Evolutionary conservation across 2,797 vertebrate genomes (phyloP).

Genomic region (Pogonophryne albipinna): DNA sequence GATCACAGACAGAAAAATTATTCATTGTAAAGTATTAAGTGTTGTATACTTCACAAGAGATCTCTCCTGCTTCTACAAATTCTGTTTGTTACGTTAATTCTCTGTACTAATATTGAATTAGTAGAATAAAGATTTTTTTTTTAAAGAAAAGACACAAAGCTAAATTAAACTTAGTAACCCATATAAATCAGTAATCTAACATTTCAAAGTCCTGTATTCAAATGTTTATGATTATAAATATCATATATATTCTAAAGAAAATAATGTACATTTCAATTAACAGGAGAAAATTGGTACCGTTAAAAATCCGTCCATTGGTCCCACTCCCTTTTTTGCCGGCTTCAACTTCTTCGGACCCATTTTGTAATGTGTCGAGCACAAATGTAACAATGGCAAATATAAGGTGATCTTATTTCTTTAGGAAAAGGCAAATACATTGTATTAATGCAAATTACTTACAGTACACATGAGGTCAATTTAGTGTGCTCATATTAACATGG

Average conservation of each 20-base stretch:
- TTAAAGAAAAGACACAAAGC: neutral
- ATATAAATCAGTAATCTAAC: neutral
- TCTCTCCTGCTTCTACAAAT: too few species aligned
- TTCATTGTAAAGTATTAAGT: too few species aligned
- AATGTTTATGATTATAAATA: neutral
- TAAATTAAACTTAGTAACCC: neutral
- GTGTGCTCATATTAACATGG: neutral
- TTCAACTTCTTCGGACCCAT: neutral
- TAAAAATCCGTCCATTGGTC: neutral
- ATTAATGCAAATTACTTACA: neutral
- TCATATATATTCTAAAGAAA: too few species aligned
- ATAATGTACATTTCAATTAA: too few species aligned
- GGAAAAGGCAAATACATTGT: neutral
- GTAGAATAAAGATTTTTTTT: too few species aligned
- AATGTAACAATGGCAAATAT: neutral
- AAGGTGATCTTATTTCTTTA: neutral
- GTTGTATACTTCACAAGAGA: too few species aligned
- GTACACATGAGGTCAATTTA: neutral
- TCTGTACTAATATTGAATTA: too few species aligned
- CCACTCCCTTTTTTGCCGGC: neutral
- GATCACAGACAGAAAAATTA: too few species aligned
- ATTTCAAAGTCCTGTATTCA: neutral
- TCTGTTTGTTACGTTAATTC: too few species aligned
- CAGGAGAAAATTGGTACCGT: constrained; percentile 1
- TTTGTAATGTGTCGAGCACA: neutral